A percentile compares a stretch with the other conserved stretches of the same genome.
Conservation (phyloP, 1,140 invertebrate genomes). For the Hypothenemus hampei region DNA sequence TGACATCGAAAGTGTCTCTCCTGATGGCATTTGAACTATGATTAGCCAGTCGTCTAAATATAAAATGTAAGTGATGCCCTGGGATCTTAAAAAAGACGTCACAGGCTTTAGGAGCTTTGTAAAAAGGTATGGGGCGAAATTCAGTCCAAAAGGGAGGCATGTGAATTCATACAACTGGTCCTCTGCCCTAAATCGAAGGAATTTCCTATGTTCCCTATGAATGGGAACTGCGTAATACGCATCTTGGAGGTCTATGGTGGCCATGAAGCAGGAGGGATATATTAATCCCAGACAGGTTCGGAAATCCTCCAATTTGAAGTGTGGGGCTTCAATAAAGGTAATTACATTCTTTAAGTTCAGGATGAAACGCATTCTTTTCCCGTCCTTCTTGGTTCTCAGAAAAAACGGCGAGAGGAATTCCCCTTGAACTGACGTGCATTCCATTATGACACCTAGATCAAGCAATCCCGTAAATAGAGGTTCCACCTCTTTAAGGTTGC, state of each 20-base stretch:
- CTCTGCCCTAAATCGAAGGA: neutral
- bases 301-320: slow-evolving; percentile 1
- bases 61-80: neutral
- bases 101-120: neutral
- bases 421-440: neutral
- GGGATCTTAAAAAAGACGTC: neutral
- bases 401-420: neutral
- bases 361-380: neutral
- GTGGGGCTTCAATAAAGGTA: neutral
- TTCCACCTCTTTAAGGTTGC: neutral
- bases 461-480: neutral
- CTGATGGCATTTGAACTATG: neutral
- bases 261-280: neutral
- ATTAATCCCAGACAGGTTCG: neutral
- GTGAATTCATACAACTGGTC: neutral
- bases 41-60: slow-evolving; percentile 1
- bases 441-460: neutral
- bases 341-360: neutral
- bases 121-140: neutral
- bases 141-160: neutral
- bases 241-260: neutral
- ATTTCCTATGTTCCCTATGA: neutral
- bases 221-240: neutral
- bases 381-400: neutral
- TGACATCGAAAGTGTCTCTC: neutral